Evolutionary conservation across 2,113 vertebrate genomes (phyloP).

Genomic region (Anarrhichthys ocellatus): DNA sequence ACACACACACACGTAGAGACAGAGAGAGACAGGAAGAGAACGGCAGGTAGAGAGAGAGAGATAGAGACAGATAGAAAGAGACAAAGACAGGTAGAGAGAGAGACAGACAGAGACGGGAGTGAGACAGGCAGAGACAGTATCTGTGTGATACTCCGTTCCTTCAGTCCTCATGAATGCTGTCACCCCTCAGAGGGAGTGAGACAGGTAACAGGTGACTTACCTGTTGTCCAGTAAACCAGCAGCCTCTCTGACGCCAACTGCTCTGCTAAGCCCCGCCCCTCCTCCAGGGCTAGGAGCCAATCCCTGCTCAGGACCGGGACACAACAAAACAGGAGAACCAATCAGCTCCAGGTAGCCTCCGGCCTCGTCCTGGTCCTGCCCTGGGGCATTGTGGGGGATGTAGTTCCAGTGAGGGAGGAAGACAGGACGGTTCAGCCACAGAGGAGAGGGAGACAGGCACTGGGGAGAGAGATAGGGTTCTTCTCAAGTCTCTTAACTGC

Average conservation of each 20-base stretch:
- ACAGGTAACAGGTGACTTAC: constrained; percentile 47
- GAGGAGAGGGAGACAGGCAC: constrained; percentile 80
- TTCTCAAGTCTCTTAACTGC: too few relatives aligned
- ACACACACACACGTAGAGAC: background rate
- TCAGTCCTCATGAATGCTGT: background rate
- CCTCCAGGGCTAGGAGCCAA: constrained; percentile 34
- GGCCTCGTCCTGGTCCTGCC: background rate
- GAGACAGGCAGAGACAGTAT: background rate
- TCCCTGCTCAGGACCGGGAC: constrained; percentile 27
- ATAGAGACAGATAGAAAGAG: background rate
- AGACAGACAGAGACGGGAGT: background rate
- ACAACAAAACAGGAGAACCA: constrained; percentile 78
- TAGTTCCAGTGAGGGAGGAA: constrained; percentile 90
- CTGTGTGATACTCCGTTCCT: too few relatives aligned
- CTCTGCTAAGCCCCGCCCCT: constrained; percentile 49
- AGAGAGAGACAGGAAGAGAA: background rate
- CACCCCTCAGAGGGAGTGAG: background rate
- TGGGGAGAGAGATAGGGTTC: constrained; percentile 45
- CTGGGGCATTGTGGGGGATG: constrained; percentile 79
- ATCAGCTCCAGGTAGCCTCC: constrained; percentile 85
- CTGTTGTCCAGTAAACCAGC: constrained; percentile 56
- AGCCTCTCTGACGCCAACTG: constrained; percentile 61
- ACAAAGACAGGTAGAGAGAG: background rate
- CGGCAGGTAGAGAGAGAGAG: background rate
- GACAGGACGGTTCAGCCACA: constrained; percentile 80